Conservation (phyloP, 2,888 invertebrate genomes). For the Apamea anceps region DNA sequence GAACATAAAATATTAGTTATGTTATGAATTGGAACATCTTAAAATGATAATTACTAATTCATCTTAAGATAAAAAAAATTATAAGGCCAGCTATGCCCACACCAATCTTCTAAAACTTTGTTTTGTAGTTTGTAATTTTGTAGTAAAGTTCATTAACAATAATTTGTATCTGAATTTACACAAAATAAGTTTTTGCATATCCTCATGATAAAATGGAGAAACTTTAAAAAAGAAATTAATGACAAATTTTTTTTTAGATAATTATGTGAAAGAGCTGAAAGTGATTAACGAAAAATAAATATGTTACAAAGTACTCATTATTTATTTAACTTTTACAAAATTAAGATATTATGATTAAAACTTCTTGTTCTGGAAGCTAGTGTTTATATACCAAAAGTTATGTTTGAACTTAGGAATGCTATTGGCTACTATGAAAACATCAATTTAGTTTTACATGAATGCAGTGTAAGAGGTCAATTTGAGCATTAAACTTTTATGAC, state of each 20-base stretch:
- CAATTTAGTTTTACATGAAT: constrained; percentile 3
- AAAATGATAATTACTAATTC: neutral
- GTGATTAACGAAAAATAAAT: neutral
- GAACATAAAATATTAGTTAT: constrained; percentile 60
- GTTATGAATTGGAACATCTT: neutral
- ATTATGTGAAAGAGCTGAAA: neutral
- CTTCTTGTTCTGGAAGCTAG: neutral
- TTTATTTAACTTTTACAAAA: neutral
- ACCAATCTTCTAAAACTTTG: neutral
- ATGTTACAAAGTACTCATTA: neutral
- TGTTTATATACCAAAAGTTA: neutral
- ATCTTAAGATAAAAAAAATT: too few species aligned
- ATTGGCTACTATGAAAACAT: constrained; percentile 18
- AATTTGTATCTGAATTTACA: neutral
- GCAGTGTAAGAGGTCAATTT: neutral
- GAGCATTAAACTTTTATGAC: constrained; percentile 40
- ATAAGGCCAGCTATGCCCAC: neutral
- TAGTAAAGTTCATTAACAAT: neutral
- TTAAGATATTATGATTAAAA: neutral
- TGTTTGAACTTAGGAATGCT: neutral
- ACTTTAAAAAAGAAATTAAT: neutral
- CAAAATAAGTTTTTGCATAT: neutral
- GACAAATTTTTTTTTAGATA: too few species aligned
- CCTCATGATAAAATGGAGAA: neutral
- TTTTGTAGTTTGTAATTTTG: neutral